phyloP scores from a whole-genome alignment of 2,888 invertebrate genomes.

The Euproctis similis region DNA sequence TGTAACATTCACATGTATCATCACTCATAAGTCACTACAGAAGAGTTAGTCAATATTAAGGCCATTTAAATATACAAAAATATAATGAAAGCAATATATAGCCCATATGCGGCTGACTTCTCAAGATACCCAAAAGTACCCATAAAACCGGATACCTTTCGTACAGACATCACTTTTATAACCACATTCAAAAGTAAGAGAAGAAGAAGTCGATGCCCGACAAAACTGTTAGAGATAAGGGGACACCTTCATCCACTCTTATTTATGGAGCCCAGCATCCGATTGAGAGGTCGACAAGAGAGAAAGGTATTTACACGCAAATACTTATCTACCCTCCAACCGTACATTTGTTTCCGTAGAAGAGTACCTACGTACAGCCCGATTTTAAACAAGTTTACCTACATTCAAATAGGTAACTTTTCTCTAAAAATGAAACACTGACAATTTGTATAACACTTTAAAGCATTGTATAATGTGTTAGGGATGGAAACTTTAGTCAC shows the following conservation, averaged over 20 bases:
- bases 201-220: too few species aligned
- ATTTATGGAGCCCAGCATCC: conserved; percentile 70
- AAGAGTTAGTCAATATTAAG: too few species aligned
- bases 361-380: conserved; percentile 53
- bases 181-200: conserved; percentile 45
- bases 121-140: background rate
- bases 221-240: conserved; percentile 52
- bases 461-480: too few species aligned
- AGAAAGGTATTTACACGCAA: conserved; percentile 56
- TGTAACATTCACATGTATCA: too few species aligned
- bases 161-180: conserved; percentile 27
- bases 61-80: too few species aligned
- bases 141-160: conserved; percentile 15
- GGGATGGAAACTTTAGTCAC: too few species aligned
- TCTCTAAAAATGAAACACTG: too few species aligned
- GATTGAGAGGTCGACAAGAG: conserved; percentile 58
- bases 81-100: too few species aligned
- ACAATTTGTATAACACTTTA: too few species aligned
- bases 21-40: too few species aligned
- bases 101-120: background rate
- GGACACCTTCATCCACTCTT: conserved; percentile 59
- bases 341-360: conserved; percentile 67
- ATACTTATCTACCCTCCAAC: conserved; percentile 67
- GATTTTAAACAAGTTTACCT: conserved; percentile 36
- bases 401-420: conserved; percentile 11